Percentiles rank a stretch among this genome's conserved stretches.
Evolutionary conservation across 2,113 vertebrate species (phyloP).

Genomic region (Barbus barbus): DNA sequence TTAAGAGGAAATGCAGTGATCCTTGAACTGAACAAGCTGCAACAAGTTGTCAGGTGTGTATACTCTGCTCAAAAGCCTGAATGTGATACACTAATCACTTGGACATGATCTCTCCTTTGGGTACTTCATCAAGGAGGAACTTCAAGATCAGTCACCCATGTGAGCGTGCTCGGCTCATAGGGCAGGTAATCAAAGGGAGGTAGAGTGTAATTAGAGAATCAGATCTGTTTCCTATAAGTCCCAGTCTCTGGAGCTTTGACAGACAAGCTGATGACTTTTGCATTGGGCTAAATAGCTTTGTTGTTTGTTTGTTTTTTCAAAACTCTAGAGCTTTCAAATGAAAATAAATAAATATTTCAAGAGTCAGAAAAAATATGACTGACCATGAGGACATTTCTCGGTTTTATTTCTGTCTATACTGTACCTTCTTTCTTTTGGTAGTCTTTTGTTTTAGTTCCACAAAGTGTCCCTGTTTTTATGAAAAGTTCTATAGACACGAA

Average conservation of each 20-base stretch:
- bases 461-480: background rate
- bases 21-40: conserved; percentile 11
- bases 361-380: background rate
- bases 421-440: background rate
- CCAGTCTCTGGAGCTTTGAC: background rate
- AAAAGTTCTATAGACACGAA: background rate
- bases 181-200: conserved; percentile 48
- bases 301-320: background rate
- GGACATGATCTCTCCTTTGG: conserved; percentile 48
- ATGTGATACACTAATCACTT: conserved; percentile 26
- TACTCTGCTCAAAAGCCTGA: conserved; percentile 10
- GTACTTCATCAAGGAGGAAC: conserved; percentile 46
- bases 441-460: background rate
- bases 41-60: background rate
- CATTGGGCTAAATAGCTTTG: background rate
- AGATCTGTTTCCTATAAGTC: conserved; percentile 32
- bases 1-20: conserved; percentile 10
- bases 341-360: background rate
- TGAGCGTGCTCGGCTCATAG: conserved; percentile 37
- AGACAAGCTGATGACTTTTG: conserved; percentile 21
- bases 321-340: background rate
- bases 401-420: background rate
- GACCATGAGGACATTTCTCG: background rate
- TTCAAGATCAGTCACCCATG: conserved; percentile 28
- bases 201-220: conserved; percentile 48